Base-by-base conservation (phyloP, 2,113 vertebrate genomes). In the Hydrochoerus hydrochaeris region DNA sequence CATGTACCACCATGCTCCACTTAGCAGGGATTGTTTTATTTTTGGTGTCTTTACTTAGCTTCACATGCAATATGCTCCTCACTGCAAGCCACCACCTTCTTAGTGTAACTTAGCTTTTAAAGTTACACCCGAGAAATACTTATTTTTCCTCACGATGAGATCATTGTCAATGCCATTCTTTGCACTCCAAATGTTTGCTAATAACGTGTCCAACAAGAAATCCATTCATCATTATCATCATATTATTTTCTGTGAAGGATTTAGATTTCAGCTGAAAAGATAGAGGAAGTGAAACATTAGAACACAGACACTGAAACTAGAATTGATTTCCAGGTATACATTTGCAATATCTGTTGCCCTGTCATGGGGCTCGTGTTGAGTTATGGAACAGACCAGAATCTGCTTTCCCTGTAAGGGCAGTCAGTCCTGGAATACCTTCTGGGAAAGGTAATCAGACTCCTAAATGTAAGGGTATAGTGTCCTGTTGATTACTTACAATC, bases 181-280 rank as follows among this genome's bases (percentile, higher is more conserved):
- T 7, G 71, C 30, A 60, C 49, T 91, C 2, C 13, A 60, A 87
- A 95, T 83, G 44, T 69, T 95, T 83, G 28, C 69, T 95, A 93
- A 94, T 16, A 65, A 46, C n/a, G 58, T 44, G 73, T 85, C 81
- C 62, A 75, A 87, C 38, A 90, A 96, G 62, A 84, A 92, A 78
- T 10, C 14, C n/a, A 92, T 52, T 90, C 24, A 94, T 97, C 5
- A 57, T 77, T 91, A 35, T 80, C 58, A 87, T 78, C 57, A 13
- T 69, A 77, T 82, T 20, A 73, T 90, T 73, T 41, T 85, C 16
- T 62, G 1, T 9, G 26, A 96, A 63, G 7, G 24, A 46, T 85
- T 87, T 92, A 20, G 84, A 84, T 67, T 94, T 90, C 67, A 95
- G 71, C 38, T 85, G 80, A 96, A 82, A 44, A 82, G 91, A 82